Evolutionary conservation across 2,113 vertebrate species (phyloP).

Genomic region (Himantopus leucocephalus): DNA sequence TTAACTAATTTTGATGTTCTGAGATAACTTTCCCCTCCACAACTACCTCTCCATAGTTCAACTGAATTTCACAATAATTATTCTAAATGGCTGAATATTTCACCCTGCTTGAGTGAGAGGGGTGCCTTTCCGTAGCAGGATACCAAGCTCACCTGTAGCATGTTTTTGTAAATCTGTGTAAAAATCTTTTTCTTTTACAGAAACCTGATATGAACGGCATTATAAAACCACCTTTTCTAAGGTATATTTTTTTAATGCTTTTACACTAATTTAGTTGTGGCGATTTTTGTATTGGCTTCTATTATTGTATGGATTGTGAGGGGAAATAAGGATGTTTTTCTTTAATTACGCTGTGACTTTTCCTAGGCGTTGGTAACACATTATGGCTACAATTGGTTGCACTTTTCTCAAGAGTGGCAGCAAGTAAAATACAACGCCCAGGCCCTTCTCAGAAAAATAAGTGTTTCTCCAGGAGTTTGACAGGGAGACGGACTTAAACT

Average conservation of each 20-base stretch:
- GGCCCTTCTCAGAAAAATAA: neutral
- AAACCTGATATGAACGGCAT: conserved; percentile 85
- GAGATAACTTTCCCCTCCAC: neutral
- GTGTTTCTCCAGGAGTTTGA: neutral
- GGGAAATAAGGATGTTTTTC: neutral
- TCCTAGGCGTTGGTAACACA: neutral
- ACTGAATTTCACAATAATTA: neutral
- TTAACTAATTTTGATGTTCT: neutral
- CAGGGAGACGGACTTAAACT: neutral
- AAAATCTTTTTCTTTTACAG: conserved; percentile 70
- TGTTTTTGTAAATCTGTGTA: neutral
- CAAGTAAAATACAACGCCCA: neutral
- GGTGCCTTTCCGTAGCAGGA: neutral
- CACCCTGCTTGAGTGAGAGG: neutral
- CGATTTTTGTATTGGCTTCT: neutral
- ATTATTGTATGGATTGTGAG: neutral
- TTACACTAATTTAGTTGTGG: neutral
- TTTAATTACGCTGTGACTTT: neutral
- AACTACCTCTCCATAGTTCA: neutral
- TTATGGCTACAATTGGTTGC: neutral
- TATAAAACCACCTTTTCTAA: conserved; percentile 86
- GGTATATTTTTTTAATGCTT: conserved; percentile 71
- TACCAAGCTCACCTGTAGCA: neutral
- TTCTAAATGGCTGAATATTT: neutral
- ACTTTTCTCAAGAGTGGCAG: neutral